These are phyloP conservation scores for Pristionchus mayeri DNA, from an alignment of 2,888 invertebrate genomes.

Conservation along the genomic window DNA sequence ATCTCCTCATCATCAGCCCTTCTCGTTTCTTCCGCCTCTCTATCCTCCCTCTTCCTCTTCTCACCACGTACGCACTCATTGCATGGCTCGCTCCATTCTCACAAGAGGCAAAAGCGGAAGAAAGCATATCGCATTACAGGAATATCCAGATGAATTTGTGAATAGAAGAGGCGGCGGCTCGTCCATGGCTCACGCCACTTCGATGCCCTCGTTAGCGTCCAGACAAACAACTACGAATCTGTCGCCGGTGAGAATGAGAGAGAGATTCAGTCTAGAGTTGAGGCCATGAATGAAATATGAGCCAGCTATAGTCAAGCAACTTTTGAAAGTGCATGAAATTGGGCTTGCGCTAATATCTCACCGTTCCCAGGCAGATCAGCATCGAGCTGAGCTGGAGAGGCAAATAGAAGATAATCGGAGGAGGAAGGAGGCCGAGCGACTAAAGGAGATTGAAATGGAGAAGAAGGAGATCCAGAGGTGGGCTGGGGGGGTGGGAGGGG, in stretches of 20 bases:
- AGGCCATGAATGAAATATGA: not conserved
- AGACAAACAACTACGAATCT: not conserved
- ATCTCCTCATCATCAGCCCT: not conserved
- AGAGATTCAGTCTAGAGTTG: too few relatives aligned
- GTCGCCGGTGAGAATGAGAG: conserved; percentile 6
- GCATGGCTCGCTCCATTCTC: not conserved
- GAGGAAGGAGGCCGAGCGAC: conserved; percentile 60
- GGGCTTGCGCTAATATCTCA: not conserved
- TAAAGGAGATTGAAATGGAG: conserved; percentile 64
- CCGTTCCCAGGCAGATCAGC: conserved; percentile 55
- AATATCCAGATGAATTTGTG: conserved; percentile 13
- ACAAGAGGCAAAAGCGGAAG: not conserved
- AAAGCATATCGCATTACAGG: conserved; percentile 10
- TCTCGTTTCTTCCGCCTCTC: conserved; percentile 12
- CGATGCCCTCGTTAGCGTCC: conserved; percentile 34
- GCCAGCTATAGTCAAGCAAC: too few relatives aligned
- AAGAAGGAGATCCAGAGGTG: conserved; percentile 61
- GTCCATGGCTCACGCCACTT: not conserved
- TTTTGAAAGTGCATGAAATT: not conserved
- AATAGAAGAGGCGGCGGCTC: not conserved
- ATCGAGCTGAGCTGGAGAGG: conserved; percentile 59
- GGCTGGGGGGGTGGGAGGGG: conserved; percentile 16
- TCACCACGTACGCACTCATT: conserved; percentile 1
- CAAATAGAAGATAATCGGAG: conserved; percentile 68
- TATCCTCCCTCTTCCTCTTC: conserved; percentile 2